Evolutionary conservation across 1,140 invertebrate genomes (phyloP).

Genomic region (Megalopta genalis): DNA sequence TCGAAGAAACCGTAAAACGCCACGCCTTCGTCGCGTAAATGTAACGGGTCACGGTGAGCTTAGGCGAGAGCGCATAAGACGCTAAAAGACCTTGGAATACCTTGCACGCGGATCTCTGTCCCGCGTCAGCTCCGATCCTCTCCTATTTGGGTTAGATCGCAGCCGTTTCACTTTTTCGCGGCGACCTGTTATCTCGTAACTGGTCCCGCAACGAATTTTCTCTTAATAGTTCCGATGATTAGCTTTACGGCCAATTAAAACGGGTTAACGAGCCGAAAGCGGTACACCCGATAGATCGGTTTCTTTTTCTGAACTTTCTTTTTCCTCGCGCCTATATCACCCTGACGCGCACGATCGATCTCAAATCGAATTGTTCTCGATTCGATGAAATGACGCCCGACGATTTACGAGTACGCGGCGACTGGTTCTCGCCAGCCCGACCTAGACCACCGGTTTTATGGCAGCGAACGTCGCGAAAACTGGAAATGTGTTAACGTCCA

Average conservation of each 20-base stretch:
- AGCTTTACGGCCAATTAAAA: not conserved
- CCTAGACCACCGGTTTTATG: too few species aligned
- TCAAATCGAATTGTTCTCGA: not conserved
- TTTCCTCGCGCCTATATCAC: not conserved
- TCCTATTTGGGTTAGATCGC: slow-evolving; percentile 25
- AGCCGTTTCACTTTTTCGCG: not conserved
- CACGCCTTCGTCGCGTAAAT: slow-evolving; percentile 36
- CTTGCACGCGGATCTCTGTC: slow-evolving; percentile 26
- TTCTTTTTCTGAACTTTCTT: not conserved
- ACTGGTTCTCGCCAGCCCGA: too few species aligned
- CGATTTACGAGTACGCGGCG: too few species aligned
- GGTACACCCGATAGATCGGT: not conserved
- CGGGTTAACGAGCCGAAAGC: not conserved
- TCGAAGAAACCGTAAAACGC: slow-evolving; percentile 42
- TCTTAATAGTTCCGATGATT: not conserved
- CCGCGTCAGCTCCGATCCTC: not conserved
- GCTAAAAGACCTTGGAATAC: slow-evolving; percentile 45
- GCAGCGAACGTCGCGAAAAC: too few species aligned
- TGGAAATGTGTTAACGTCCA: too few species aligned
- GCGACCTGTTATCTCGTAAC: slow-evolving; percentile 1
- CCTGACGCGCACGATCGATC: too few species aligned
- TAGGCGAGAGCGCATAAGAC: slow-evolving; percentile 22
- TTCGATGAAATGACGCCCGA: not conserved
- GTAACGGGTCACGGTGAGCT: slow-evolving; percentile 47
- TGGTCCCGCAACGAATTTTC: not conserved